Percentiles rank a stretch among this genome's conserved stretches.
Conservation (phyloP, 2,113 vertebrate species). For the Hippopotamus amphibius region DNA sequence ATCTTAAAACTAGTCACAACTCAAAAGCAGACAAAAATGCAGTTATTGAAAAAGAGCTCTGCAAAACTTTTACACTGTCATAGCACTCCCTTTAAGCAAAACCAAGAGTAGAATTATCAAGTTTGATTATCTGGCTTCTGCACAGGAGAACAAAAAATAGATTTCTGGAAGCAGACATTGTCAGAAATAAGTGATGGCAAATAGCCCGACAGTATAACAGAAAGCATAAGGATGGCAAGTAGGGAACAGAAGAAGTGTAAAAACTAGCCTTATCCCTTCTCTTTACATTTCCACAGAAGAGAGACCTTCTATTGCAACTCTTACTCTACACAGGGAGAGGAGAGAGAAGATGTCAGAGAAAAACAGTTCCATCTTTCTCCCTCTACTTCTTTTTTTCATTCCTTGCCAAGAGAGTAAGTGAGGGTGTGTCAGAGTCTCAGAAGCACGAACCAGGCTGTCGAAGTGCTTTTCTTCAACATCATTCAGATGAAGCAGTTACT, state of each 20-base stretch:
- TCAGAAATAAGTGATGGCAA: neutral
- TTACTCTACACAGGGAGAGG: neutral
- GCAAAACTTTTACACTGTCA: neutral
- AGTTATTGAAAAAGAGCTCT: neutral
- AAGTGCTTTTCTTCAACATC: neutral
- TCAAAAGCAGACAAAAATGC: neutral
- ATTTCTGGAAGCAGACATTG: neutral
- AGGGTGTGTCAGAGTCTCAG: neutral
- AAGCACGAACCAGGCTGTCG: neutral
- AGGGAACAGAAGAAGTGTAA: neutral
- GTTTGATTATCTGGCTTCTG: neutral
- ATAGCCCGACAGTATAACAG: neutral
- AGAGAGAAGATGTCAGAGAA: neutral
- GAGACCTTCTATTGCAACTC: neutral
- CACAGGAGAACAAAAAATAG: neutral
- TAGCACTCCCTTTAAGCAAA: neutral
- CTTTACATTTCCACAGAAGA: neutral
- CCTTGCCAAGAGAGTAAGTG: neutral
- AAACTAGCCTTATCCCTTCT: neutral
- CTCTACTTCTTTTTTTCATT: neutral
- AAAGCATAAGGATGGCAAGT: neutral
- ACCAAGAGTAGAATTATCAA: neutral
- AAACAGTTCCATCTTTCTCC: neutral
- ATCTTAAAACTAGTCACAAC: neutral
- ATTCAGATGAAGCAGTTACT: neutral